phyloP scores from a whole-genome alignment of 2,113 vertebrate species.

The Crotalus viridis region DNA sequence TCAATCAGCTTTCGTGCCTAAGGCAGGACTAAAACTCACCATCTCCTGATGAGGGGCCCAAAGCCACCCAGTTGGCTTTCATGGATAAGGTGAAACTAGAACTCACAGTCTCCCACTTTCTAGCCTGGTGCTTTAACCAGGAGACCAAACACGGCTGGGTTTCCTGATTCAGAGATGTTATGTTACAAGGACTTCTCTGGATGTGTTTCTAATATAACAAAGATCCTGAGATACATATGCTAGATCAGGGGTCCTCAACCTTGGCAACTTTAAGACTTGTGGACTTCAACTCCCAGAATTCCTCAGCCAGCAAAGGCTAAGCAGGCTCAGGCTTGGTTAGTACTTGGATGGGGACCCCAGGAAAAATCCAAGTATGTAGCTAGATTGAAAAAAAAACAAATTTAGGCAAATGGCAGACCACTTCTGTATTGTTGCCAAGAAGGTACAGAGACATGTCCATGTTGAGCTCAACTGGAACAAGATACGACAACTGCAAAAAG shows the following conservation, averaged over 20 bases:
- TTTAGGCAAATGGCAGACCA: neutral
- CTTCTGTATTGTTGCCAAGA: neutral
- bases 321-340: neutral
- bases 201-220: neutral
- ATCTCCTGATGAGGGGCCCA: neutral
- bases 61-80: neutral
- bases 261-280: no score
- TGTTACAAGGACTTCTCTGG: neutral
- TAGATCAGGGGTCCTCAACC: no score
- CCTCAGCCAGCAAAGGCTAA: neutral
- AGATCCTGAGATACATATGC: neutral
- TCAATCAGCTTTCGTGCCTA: no score
- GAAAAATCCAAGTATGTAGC: neutral
- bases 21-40: no score
- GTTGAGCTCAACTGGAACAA: neutral
- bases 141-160: neutral
- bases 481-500: neutral
- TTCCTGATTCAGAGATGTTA: neutral
- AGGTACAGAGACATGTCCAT: neutral
- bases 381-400: neutral
- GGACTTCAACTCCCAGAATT: no score
- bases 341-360: neutral
- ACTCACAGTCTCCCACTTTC: neutral
- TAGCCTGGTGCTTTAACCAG: neutral
- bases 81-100: neutral